Percentiles rank a stretch among this genome's conserved stretches.
These are phyloP conservation scores for Bubo scandiacus DNA, from an alignment of 2,113 vertebrate genomes.

Conservation along the genomic window DNA sequence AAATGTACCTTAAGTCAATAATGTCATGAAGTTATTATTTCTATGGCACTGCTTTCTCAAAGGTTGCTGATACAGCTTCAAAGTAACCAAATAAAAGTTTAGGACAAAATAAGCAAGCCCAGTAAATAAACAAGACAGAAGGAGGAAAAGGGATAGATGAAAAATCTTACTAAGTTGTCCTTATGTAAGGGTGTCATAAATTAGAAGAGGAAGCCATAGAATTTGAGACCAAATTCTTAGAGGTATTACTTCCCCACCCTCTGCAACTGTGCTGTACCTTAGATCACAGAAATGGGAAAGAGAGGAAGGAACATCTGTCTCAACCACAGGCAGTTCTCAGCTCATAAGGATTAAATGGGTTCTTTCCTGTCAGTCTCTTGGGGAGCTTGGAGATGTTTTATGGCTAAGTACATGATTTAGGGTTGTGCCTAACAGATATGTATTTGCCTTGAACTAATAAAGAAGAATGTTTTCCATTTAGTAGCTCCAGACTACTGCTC, in stretches of 20 bases:
- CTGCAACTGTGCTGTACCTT: background rate
- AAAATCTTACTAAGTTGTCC: background rate
- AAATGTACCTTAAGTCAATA: background rate
- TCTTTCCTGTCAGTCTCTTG: background rate
- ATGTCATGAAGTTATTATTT: background rate
- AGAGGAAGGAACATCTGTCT: background rate
- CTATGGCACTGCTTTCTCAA: background rate
- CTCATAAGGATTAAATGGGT: background rate
- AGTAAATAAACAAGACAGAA: background rate
- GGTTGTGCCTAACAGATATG: background rate
- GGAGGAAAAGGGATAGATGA: background rate
- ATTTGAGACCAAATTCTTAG: background rate
- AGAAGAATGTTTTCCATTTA: constrained; percentile 22
- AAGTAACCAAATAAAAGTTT: background rate
- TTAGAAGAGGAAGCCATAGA: background rate
- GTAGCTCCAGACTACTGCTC: background rate
- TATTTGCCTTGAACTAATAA: constrained; percentile 7
- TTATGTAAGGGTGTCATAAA: background rate
- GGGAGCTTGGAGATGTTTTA: background rate
- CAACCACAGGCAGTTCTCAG: background rate
- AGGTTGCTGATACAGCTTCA: background rate
- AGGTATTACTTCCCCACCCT: background rate
- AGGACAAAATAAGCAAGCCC: background rate
- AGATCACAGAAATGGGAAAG: background rate
- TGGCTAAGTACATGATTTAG: background rate